These are phyloP conservation scores for Archips crataeganus DNA, from an alignment of 2,888 invertebrate genomes.

Conservation along the genomic window DNA sequence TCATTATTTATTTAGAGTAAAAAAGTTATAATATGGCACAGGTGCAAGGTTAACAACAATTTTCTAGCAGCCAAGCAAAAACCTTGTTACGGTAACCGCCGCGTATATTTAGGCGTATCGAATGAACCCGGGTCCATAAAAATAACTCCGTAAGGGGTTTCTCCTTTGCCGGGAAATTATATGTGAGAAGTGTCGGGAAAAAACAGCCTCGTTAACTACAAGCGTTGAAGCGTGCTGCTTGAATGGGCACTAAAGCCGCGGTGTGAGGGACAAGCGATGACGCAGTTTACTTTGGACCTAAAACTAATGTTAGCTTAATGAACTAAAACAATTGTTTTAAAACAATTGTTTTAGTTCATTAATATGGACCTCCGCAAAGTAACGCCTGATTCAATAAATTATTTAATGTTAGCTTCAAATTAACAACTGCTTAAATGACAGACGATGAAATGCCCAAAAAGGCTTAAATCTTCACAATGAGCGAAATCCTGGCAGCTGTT, in stretches of 20 bases:
- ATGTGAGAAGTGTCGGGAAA: slow-evolving; percentile 60
- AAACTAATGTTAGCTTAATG: no score
- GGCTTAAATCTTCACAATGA: no score
- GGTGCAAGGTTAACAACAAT: neutral
- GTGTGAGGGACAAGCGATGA: slow-evolving; percentile 23
- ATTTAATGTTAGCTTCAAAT: no score
- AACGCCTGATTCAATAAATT: no score
- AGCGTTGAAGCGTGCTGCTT: slow-evolving; percentile 64
- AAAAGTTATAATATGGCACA: neutral
- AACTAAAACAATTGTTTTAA: no score
- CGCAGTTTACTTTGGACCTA: neutral
- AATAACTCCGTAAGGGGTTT: slow-evolving; percentile 31
- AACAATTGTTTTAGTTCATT: no score
- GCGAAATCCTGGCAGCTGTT: no score
- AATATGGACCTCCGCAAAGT: no score
- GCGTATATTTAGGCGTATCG: slow-evolving; percentile 18
- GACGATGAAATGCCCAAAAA: no score
- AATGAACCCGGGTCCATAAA: slow-evolving; percentile 20
- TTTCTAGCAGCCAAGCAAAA: neutral
- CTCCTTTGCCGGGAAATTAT: slow-evolving; percentile 50
- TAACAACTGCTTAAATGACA: no score
- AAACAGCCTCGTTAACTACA: slow-evolving; percentile 75
- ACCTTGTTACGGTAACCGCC: neutral
- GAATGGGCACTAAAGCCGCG: slow-evolving; percentile 61
- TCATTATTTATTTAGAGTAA: no score